Evolutionary conservation across 2,888 invertebrate species (phyloP).

Genomic region (Schizaphis graminum): DNA sequence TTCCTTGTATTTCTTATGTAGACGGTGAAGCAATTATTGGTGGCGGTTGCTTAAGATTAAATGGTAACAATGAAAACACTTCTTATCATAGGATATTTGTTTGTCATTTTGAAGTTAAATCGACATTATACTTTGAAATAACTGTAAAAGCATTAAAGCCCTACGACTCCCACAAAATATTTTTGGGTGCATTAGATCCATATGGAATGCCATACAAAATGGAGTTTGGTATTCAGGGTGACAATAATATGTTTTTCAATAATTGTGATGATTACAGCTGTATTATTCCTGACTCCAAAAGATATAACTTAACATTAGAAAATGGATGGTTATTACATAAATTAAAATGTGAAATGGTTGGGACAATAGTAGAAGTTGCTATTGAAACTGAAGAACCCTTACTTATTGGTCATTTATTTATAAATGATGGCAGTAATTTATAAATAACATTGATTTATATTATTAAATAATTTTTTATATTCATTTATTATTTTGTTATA

Average conservation of each 20-base stretch:
- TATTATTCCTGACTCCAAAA: conserved; percentile 54
- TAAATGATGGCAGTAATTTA: conserved; percentile 26
- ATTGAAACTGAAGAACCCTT: conserved; percentile 65
- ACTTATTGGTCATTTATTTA: conserved; percentile 54
- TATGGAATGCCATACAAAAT: conserved; percentile 65
- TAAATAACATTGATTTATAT: conserved; percentile 12
- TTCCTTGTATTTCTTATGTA: conserved; percentile 57
- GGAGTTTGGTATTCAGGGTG: conserved; percentile 57
- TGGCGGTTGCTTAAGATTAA: conserved; percentile 58
- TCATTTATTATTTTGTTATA: neutral
- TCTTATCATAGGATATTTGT: conserved; percentile 54
- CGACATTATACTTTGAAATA: conserved; percentile 55
- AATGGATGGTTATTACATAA: conserved; percentile 60
- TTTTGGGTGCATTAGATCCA: conserved; percentile 56
- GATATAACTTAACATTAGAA: conserved; percentile 46
- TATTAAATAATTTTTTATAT: neutral
- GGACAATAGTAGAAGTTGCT: conserved; percentile 59
- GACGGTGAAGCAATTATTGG: conserved; percentile 51
- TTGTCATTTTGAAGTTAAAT: conserved; percentile 61
- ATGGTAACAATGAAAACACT: conserved; percentile 56
- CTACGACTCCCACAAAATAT: conserved; percentile 46
- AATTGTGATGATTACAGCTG: conserved; percentile 60
- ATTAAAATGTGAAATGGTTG: conserved; percentile 52
- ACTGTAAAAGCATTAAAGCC: conserved; percentile 57
- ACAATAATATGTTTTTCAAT: conserved; percentile 59